Evolutionary conservation across 2,797 vertebrate genomes (phyloP).

Genomic region (Picus viridis): DNA sequence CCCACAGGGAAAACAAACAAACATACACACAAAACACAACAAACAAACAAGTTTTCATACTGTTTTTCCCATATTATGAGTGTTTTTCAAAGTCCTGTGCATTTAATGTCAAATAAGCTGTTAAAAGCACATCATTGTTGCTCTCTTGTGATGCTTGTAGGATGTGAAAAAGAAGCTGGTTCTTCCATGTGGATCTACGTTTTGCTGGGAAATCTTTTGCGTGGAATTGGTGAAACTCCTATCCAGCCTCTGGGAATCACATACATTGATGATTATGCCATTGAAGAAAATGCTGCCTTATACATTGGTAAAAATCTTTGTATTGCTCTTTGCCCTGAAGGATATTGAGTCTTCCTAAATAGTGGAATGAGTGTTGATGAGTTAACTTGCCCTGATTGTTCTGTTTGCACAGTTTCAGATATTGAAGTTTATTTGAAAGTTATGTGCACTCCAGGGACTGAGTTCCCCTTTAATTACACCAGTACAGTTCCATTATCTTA

Average conservation of each 20-base stretch:
- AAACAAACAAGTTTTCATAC: neutral
- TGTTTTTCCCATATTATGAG: neutral
- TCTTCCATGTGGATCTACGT: conserved; percentile 88
- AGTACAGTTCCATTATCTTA: conserved; percentile 17
- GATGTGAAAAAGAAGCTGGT: conserved; percentile 81
- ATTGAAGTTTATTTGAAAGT: conserved; percentile 43
- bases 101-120: neutral
- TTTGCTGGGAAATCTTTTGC: conserved; percentile 86
- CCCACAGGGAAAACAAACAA: too few species aligned
- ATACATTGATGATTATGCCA: conserved; percentile 86
- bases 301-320: conserved; percentile 83
- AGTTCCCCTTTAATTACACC: conserved; percentile 24
- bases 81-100: neutral
- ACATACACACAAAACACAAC: too few species aligned
- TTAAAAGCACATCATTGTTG: neutral
- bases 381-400: neutral
- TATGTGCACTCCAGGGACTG: neutral
- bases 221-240: conserved; percentile 88
- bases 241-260: conserved; percentile 88
- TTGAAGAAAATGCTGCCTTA: conserved; percentile 83
- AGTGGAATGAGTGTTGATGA: neutral
- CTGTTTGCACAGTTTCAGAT: conserved; percentile 43
- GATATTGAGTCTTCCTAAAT: neutral
- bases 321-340: neutral
- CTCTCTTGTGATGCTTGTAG: conserved; percentile 48